A percentile compares a stretch with the other conserved stretches of the same genome.
phyloP scores from a whole-genome alignment of 2,113 vertebrate genomes.

The Hipposideros armiger region DNA sequence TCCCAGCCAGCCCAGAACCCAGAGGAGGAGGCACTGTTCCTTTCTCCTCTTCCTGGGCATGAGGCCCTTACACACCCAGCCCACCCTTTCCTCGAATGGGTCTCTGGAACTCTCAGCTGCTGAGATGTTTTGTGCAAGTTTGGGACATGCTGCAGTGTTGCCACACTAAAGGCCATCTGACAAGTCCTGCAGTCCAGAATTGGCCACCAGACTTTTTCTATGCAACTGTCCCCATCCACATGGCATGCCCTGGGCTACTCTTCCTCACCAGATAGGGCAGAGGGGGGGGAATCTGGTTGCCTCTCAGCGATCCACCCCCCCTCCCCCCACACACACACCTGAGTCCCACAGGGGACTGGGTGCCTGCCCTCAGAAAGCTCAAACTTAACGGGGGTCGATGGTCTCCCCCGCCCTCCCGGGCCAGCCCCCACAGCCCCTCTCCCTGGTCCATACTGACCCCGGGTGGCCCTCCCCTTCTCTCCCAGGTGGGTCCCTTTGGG shows the following conservation, averaged over 20 bases:
- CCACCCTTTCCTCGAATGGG: background rate
- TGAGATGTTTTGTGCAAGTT: no score
- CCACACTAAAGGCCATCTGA: background rate
- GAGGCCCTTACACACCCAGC: background rate
- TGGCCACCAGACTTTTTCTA: background rate
- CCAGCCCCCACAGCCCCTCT: background rate
- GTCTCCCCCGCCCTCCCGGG: background rate
- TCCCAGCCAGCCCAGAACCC: background rate
- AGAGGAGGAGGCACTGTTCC: no score
- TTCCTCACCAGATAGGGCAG: rapidly evolving
- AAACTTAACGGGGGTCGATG: background rate
- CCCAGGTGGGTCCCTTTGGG: rapidly evolving
- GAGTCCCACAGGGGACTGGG: background rate
- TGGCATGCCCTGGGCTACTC: rapidly evolving
- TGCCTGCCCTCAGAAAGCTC: background rate
- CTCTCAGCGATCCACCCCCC: rapidly evolving
- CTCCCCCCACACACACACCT: no score
- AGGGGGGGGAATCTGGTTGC: background rate
- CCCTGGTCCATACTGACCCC: background rate
- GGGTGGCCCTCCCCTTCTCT: background rate
- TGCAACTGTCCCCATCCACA: background rate
- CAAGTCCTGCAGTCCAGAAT: background rate
- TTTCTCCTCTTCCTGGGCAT: background rate
- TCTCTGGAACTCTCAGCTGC: background rate
- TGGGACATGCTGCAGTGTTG: background rate